Base-by-base conservation (phyloP, 2,888 invertebrate species). In the Thereva nobilitata region DNA sequence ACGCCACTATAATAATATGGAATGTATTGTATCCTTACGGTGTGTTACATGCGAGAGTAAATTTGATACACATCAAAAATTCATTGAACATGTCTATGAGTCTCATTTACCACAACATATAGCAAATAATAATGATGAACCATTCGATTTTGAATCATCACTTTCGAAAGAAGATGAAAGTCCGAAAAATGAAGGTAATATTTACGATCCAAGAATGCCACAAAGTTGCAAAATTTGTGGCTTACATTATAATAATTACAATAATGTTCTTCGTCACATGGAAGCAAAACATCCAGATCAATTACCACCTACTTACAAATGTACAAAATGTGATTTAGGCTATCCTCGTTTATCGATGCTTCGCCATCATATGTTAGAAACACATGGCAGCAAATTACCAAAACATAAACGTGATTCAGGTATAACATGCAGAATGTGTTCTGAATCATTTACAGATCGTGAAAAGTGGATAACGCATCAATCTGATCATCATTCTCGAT, bases 241-340 rank as follows among this genome's bases (percentile, higher is more conserved):
- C 0, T 79, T 79, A 64, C 79, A 79, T 67, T 81, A 81, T 68
- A 81, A 81, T 63, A 81, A 80, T 70, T 81, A 81, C 63, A 80
- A 81, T 70, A 81, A 81, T 70, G 81, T 81, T 34, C 71, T 81
- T 56, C 76, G 81, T 0, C 81, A 81, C 68, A 81, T 81, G 81
- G 81, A 81, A 71, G 78, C 80, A 2, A 81, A 81, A 69, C 81
- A 81, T 76, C 81, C 81, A 0, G 80, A 80, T 68, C 80, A 81
- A 69, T 70, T 81, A 69, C 81, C 81, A 7, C 77, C 79, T 66
- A 80, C 80, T 0, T 81, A 81, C 71, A 79, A 79, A 67, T 81
- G 81, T 66, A 78, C 79, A 1, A 75, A 76, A 3, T 81, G 81
- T 54, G 74, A 79, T 7, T 74, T 75, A 35, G 81, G 81, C 8